Evolutionary conservation across 2,113 vertebrate genomes (phyloP), one percentile per base, ranked within the genome.

Genomic region (Capricornis sumatraensis): DNA sequence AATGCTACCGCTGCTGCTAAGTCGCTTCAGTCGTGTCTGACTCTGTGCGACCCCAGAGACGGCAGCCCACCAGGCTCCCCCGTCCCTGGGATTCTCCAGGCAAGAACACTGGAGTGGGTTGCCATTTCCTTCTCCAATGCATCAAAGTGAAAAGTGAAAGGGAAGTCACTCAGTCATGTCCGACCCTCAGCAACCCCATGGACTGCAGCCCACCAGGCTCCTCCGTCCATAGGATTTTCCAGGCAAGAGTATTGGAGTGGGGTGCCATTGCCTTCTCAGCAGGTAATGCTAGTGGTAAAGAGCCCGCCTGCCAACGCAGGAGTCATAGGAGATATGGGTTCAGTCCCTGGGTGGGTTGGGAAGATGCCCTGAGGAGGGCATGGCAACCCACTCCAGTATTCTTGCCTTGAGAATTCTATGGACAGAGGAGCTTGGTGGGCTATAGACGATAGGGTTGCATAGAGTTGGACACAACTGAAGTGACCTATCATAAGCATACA

Each of bases 11-110:
- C 21, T 9, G 21, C 55, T 57, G 55, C 21, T 9, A 57, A 57
- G 55, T 57, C 1, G 2, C 55, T 55, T 55, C 55, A 55, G 55
- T 55, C 7, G 1, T 23, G 55, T 6, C 55, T 0, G 21, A 23
- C 21, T 57, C 55, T 57, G 55, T 57, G 55, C 7, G 3, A 57
- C 55, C 55, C 7, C 55, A 57, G 1, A 57, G 55, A 57, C 3
- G 21, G 55, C 55, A 55, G 55, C 7, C 55, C 55, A 55, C 55
- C 55, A 55, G 55, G 19, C 53, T 55, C 53, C 19, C 53, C 55
- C 8, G 0, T 55, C 21, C 8, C 6, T 9, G 8, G 55, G 55
- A 23, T 55, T 55, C 55, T 55, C 55, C 55, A 55, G 55, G 21
- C 55, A 55, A 55, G 55, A 55, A 55, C 55, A 23, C 55, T 55